Conservation (phyloP, 2,888 invertebrate genomes). For the Suillia variegata region DNA sequence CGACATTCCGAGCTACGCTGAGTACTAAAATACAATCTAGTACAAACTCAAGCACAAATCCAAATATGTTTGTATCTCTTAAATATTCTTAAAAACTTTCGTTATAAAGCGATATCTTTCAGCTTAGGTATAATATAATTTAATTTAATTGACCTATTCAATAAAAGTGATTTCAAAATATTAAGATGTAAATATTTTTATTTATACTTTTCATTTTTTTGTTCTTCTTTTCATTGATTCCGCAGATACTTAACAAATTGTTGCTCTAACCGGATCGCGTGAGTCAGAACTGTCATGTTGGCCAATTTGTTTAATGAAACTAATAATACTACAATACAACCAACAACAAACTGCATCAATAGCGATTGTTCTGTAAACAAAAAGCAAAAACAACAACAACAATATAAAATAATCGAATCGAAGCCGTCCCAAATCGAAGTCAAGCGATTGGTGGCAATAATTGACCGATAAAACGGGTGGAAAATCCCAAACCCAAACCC, state of each 20-base stretch:
- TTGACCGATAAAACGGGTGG: slow-evolving; percentile 1
- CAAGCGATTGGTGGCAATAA: background rate
- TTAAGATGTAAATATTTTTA: background rate
- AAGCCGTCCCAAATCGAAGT: no score
- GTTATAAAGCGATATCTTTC: no score
- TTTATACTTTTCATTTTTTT: background rate
- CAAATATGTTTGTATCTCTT: no score
- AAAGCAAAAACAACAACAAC: background rate
- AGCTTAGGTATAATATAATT: no score
- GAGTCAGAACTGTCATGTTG: background rate
- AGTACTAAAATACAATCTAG: no score
- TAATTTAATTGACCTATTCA: no score
- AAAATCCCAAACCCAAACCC: background rate
- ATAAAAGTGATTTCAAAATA: no score
- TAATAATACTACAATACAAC: background rate
- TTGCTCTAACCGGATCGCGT: slow-evolving; percentile 9
- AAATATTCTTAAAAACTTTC: no score
- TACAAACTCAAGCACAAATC: no score
- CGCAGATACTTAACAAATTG: background rate
- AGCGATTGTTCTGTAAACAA: background rate
- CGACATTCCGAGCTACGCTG: no score
- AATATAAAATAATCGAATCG: no score
- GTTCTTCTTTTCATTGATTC: slow-evolving; percentile 1
- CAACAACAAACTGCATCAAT: background rate
- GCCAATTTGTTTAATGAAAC: background rate